These are phyloP conservation scores for Tribolium castaneum DNA, from an alignment of 1,140 invertebrate genomes.

Conservation along the genomic window DNA sequence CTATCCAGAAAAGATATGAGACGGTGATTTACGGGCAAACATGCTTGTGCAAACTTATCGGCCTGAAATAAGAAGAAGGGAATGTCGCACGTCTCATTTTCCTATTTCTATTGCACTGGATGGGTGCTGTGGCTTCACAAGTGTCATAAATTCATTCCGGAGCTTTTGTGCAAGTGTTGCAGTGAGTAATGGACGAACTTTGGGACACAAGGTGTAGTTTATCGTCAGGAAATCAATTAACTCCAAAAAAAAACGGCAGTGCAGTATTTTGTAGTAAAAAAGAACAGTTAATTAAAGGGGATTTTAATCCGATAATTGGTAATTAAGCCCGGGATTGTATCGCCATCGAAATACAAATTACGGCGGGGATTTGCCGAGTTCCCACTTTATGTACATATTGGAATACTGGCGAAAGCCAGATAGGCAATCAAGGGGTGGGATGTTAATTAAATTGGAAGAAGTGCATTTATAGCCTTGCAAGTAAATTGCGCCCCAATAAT, in stretches of 20 bases:
- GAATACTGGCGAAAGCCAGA: constrained; percentile 22
- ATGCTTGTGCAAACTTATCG: constrained; percentile 36
- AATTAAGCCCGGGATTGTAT: constrained; percentile 2
- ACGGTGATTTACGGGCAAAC: constrained; percentile 32
- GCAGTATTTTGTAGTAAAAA: too few relatives aligned
- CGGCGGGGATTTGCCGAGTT: constrained; percentile 4
- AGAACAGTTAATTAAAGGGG: not conserved
- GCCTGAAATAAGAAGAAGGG: not conserved
- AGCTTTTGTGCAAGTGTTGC: constrained; percentile 3
- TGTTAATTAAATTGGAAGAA: constrained; percentile 33
- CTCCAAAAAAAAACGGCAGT: not conserved
- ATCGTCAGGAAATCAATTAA: constrained; percentile 7
- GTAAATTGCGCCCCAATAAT: not conserved
- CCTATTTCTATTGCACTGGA: not conserved
- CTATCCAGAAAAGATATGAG: constrained; percentile 29
- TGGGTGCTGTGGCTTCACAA: not conserved
- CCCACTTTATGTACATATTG: constrained; percentile 12
- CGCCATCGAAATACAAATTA: constrained; percentile 24
- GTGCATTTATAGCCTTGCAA: constrained; percentile 1
- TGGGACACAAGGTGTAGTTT: not conserved
- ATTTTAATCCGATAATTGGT: constrained; percentile 35
- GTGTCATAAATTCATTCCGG: constrained; percentile 16
- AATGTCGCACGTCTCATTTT: too few relatives aligned
- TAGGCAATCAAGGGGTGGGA: constrained; percentile 33
- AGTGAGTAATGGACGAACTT: constrained; percentile 1